Evolutionary conservation across 2,113 vertebrate genomes (phyloP), one percentile per base, ranked within the genome.

Genomic region (Epinephelus fuscoguttatus): DNA sequence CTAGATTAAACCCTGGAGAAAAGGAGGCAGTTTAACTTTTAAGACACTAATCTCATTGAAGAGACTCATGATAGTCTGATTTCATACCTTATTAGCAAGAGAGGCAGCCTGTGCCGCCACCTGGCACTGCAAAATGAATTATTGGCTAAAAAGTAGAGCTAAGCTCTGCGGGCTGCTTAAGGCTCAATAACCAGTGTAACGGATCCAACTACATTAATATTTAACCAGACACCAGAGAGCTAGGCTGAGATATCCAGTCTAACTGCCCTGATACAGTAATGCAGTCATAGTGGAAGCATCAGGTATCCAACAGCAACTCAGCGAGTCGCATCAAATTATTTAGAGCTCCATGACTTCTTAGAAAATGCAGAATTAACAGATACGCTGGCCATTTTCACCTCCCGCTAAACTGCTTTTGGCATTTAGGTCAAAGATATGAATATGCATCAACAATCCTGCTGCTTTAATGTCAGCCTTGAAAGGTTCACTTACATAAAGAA

Each of bases 141-240:
- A 85, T 70, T 84, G 79, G 70, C 89, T 84, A 77, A 83, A 91
- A 87, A 88, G 86, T 74, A 61, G 67, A 80, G 82, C 82, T 84
- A 63, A 75, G 79, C 75, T 87, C 71, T 62, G 83, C 45, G 71
- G 72, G 75, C 84, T 75, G 80, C 92, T 87, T 82, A 73, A 82
- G 75, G 90, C 89, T 91, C 87, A 84, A 84, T 84, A 84, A 87
- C 84, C 88, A 90, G 84, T 67, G 92, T 93, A 95, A 95, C 80
- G 12, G 86, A 95, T 93, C 91, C 92, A 93, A 73, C 72, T 66
- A 27, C 88, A 93, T 95, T 82, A 95, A 95, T 95, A 95, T 94
- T 95, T 95, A 75, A 95, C 86, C 77, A 89, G 92, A 90, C 86
- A 90, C 84, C 81, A 90, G 91, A 94, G 94, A 93, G 88, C 89